Evolutionary conservation across 2,797 vertebrate genomes (phyloP).

Genomic region (Onychomys torridus): DNA sequence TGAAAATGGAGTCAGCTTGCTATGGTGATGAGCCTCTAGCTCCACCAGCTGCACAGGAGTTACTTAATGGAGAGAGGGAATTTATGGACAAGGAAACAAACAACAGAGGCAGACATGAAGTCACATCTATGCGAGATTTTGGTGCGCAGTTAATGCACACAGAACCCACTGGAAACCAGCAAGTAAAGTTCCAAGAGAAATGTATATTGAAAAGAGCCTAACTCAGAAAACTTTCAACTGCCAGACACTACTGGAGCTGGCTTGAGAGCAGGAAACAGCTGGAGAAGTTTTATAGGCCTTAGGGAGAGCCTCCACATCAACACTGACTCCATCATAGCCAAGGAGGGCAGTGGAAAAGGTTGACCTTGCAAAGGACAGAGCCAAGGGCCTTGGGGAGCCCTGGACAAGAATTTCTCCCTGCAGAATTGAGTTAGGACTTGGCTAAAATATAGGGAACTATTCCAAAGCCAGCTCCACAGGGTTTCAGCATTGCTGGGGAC

Average conservation of each 20-base stretch:
- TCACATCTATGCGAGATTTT: neutral
- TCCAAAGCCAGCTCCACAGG: neutral
- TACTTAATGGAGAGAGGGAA: neutral
- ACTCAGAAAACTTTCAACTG: neutral
- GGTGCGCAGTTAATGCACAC: no score
- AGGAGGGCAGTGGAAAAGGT: constrained; percentile 12
- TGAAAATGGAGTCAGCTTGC: neutral
- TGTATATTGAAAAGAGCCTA: neutral
- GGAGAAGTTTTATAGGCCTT: neutral
- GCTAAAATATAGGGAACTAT: neutral
- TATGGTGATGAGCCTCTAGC: neutral
- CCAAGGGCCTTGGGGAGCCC: neutral
- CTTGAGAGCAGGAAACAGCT: neutral
- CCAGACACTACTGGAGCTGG: neutral
- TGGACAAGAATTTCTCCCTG: neutral
- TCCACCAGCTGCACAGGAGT: neutral
- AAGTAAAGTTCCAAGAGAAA: neutral
- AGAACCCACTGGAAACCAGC: no score
- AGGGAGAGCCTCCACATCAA: neutral
- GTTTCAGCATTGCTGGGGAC: neutral
- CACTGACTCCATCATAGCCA: neutral
- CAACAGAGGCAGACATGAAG: neutral
- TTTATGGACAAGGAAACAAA: neutral
- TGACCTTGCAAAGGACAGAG: neutral
- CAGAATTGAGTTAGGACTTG: neutral